Evolutionary conservation across 1,140 invertebrate species (phyloP), one percentile per base, ranked within the genome.

Genomic region (Ceratitis capitata): DNA sequence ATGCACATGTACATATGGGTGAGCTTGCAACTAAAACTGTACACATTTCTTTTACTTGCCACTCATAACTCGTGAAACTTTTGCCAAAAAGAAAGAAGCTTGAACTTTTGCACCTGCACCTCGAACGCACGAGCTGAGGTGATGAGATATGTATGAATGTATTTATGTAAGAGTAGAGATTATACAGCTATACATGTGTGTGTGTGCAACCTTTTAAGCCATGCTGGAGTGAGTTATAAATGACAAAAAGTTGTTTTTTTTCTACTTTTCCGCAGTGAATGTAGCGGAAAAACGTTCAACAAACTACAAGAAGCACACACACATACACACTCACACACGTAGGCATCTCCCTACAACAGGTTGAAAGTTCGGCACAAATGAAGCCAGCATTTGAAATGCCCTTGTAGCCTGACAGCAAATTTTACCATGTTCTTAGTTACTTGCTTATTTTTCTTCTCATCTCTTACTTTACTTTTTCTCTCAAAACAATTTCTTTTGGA

Each of bases 71-170:
- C 29, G 23, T 14, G 26, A 4, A 61, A 61, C 58, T 61, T 61
- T 61, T 61, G 26, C 26, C 58, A 61, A 61, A 61, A n/a, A 61
- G 23, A n/a, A n/a, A n/a, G 26, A 23, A 61, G 29, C 58, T 61
- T 61, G 29, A 61, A 61, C 58, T 61, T 61, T 61, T 61, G 58
- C 58, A 61, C 58, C 58, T 61, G 58, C n/a, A n/a, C n/a, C n/a
- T n/a, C n/a, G n/a, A n/a, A n/a, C n/a, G n/a, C n/a, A n/a, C n/a
- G 26, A 14, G 26, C 58, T 26, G 14, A 61, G 26, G 58, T 61
- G 58, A 61, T n/a, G n/a, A n/a, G 26, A 61, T 29, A 61, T 61
- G 14, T 47, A 47, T 9, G 7, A 9, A 47, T n/a, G n/a, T n/a
- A n/a, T n/a, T n/a, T n/a, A n/a, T n/a, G 51, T 56, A 56, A 56